phyloP scores from a whole-genome alignment of 2,797 vertebrate species.

The Uromys caudimaculatus region DNA sequence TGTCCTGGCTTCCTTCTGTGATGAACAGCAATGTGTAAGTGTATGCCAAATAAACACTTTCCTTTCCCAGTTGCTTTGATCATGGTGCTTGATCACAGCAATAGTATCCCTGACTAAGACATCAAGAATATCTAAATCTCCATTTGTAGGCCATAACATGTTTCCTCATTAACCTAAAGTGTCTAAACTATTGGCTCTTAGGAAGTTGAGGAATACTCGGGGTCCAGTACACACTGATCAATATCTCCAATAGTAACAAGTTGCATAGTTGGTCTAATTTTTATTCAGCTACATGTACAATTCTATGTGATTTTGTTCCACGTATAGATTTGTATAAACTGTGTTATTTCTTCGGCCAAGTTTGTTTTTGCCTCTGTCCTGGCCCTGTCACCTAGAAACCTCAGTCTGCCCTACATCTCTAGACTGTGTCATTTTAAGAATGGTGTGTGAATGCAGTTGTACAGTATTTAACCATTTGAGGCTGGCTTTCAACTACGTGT shows the following conservation, averaged over 20 bases:
- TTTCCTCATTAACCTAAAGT: constrained; percentile 2
- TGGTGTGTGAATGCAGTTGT: background rate
- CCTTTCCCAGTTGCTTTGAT: background rate
- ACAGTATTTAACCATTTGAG: background rate
- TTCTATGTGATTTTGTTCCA: background rate
- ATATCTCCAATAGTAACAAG: background rate
- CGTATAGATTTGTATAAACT: background rate
- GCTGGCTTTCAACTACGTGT: background rate
- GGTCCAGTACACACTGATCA: background rate
- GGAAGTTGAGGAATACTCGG: background rate
- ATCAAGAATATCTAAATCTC: background rate
- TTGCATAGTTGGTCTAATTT: background rate
- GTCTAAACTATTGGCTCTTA: background rate
- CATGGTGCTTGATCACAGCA: background rate
- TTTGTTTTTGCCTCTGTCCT: background rate
- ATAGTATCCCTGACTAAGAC: background rate
- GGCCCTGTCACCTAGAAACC: background rate
- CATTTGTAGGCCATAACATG: background rate
- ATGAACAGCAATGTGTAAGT: background rate
- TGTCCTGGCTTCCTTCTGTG: background rate
- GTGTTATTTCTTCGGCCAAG: background rate
- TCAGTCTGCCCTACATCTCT: background rate
- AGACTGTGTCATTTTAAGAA: background rate
- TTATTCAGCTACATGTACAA: background rate
- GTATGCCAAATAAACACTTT: background rate